Evolutionary conservation across 2,113 vertebrate species (phyloP).

Genomic region (Prionailurus bengalensis): DNA sequence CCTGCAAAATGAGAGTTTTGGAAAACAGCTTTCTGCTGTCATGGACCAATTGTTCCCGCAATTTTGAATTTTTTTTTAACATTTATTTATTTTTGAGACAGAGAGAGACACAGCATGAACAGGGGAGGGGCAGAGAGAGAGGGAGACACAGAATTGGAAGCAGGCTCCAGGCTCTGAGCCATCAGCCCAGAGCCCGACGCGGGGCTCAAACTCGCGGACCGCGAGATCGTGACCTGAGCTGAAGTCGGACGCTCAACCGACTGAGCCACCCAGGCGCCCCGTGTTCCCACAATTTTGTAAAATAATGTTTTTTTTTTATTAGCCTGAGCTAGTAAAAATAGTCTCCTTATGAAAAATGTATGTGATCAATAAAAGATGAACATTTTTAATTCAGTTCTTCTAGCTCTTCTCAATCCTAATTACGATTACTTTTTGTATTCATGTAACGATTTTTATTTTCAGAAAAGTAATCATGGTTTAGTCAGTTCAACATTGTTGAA

Average conservation of each 20-base stretch:
- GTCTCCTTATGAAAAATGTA: conserved; percentile 77
- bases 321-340: conserved; percentile 66
- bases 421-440: conserved; percentile 63
- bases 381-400: conserved; percentile 71
- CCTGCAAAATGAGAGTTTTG: background rate
- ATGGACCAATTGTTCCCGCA: background rate
- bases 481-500: conserved; percentile 30
- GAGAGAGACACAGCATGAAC: too few species aligned
- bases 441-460: conserved; percentile 62
- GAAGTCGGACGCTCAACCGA: too few species aligned
- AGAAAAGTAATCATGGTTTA: background rate
- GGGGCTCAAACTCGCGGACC: too few species aligned
- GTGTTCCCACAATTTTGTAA: background rate
- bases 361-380: conserved; percentile 78
- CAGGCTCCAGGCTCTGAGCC: too few species aligned
- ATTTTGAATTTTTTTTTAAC: background rate
- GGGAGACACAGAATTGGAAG: too few species aligned
- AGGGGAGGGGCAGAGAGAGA: too few species aligned
- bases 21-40: background rate
- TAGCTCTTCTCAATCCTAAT: conserved; percentile 63
- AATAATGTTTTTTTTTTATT: conserved; percentile 61
- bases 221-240: too few species aligned
- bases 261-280: too few species aligned
- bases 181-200: too few species aligned
- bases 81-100: too few species aligned